These are phyloP conservation scores for Allobates femoralis DNA, from an alignment of 2,797 vertebrate genomes.

Conservation along the genomic window DNA sequence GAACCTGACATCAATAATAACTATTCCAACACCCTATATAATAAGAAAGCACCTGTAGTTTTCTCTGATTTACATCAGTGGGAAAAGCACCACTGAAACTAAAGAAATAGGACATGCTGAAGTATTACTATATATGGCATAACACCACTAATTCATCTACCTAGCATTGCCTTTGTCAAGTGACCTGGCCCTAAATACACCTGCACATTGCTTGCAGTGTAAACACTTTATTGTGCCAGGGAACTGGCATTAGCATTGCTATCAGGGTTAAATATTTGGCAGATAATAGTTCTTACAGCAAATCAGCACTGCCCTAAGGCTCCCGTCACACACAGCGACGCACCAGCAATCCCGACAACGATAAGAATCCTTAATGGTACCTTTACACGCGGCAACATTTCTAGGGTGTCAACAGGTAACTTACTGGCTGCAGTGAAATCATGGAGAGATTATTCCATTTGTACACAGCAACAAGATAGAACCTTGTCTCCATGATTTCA, in stretches of 20 bases:
- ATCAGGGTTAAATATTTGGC: conserved; percentile 8
- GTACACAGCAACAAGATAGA: too few species aligned
- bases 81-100: background rate
- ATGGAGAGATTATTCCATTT: too few species aligned
- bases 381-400: too few species aligned
- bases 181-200: conserved; percentile 16
- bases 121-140: background rate
- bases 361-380: too few species aligned
- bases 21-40: background rate
- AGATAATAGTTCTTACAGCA: background rate
- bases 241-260: background rate
- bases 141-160: background rate
- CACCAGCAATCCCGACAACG: too few species aligned
- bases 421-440: too few species aligned
- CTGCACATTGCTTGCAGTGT: conserved; percentile 13
- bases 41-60: background rate
- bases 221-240: background rate
- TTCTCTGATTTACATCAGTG: background rate
- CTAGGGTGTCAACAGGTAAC: too few species aligned
- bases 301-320: background rate
- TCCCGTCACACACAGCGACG: too few species aligned
- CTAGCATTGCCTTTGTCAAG: background rate
- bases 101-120: background rate
- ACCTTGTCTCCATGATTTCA: too few species aligned
- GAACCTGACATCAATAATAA: background rate